Conservation (phyloP, 2,797 vertebrate genomes). For the Mormyrus hasselquistii region DNA sequence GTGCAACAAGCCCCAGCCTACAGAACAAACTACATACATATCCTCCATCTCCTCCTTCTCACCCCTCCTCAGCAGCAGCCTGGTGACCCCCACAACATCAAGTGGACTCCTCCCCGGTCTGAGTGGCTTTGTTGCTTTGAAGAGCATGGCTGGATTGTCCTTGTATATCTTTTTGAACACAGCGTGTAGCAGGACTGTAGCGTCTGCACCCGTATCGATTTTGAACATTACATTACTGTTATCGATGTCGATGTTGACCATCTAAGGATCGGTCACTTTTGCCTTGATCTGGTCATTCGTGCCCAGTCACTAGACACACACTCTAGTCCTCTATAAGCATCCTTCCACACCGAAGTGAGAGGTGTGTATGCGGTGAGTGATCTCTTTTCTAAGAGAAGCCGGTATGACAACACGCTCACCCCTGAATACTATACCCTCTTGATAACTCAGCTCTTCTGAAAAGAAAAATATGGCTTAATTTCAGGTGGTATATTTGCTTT, state of each 20-base stretch:
- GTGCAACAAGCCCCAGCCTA: too few relatives aligned
- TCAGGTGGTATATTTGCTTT: neutral
- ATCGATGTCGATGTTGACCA: too few relatives aligned
- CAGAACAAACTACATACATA: too few relatives aligned
- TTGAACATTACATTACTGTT: too few relatives aligned
- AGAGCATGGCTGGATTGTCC: neutral
- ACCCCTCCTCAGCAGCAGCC: neutral
- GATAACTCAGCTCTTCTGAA: constrained; percentile 1
- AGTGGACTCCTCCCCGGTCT: constrained; percentile 10
- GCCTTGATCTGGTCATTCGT: constrained; percentile 25
- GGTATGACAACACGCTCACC: constrained; percentile 1
- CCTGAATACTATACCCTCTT: constrained; percentile 20
- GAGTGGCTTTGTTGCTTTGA: constrained; percentile 5
- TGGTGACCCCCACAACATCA: neutral
- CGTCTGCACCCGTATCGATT: too few relatives aligned
- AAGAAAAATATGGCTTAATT: neutral
- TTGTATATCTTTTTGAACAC: neutral
- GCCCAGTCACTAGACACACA: neutral
- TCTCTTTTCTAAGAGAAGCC: neutral
- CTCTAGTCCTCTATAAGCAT: constrained; percentile 11
- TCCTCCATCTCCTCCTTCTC: neutral
- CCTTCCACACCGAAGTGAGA: constrained; percentile 10
- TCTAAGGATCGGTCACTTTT: neutral
- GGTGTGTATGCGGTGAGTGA: neutral
- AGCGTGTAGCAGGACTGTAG: neutral